Percentiles rank a stretch among this genome's conserved stretches.
Conservation (phyloP, 1,140 invertebrate genomes). For the Apis mellifera region DNA sequence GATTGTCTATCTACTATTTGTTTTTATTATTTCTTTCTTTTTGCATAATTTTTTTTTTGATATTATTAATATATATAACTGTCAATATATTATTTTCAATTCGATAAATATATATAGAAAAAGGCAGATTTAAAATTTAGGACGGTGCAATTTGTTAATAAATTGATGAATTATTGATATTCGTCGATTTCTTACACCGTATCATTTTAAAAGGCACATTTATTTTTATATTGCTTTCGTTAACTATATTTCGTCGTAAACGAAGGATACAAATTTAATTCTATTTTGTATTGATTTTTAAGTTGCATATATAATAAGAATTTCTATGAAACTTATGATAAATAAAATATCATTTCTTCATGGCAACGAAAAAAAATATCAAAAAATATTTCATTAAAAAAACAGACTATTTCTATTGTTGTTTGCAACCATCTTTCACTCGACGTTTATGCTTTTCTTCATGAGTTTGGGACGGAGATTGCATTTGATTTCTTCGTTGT, state of each 20-base stretch:
- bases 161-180: background rate
- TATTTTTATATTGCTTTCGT: slow-evolving; percentile 16
- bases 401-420: slow-evolving; percentile 70
- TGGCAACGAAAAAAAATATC: slow-evolving; percentile 29
- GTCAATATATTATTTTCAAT: slow-evolving; percentile 9
- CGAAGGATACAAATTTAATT: background rate
- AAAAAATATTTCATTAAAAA: background rate
- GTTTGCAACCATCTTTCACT: slow-evolving; percentile 81
- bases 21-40: slow-evolving; percentile 1
- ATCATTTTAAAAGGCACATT: slow-evolving; percentile 57
- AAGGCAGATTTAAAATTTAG: slow-evolving; percentile 53
- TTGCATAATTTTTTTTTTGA: slow-evolving; percentile 26
- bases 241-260: slow-evolving; percentile 11
- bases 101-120: slow-evolving; percentile 3
- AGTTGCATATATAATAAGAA: background rate
- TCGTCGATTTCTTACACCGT: slow-evolving; percentile 18
- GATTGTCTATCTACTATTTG: slow-evolving; percentile 46
- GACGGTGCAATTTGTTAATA: slow-evolving; percentile 51
- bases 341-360: slow-evolving; percentile 36
- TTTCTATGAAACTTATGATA: slow-evolving; percentile 19
- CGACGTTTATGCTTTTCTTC: slow-evolving; percentile 81
- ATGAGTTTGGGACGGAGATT: slow-evolving; percentile 78
- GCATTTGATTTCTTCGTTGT: slow-evolving; percentile 83
- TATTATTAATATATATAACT: slow-evolving; percentile 10
- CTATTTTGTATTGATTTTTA: background rate